These are phyloP conservation scores for Perizoma flavofasciatum DNA, from an alignment of 2,888 invertebrate species.

Conservation along the genomic window DNA sequence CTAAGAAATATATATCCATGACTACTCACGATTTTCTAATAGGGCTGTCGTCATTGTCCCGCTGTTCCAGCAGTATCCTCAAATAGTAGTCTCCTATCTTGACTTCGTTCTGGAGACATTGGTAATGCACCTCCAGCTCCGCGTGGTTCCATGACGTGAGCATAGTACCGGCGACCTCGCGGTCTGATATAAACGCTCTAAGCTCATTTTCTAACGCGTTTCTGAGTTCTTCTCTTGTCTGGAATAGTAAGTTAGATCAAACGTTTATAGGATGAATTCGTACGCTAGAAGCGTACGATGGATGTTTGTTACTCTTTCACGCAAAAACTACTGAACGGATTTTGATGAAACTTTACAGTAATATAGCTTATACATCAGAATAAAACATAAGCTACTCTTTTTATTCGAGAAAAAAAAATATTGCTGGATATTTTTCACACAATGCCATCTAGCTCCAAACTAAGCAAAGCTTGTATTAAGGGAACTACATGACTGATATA, in stretches of 20 bases:
- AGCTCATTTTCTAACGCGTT: constrained; percentile 97
- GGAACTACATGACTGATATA: too few relatives aligned
- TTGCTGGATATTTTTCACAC: too few relatives aligned
- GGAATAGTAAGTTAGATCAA: not conserved
- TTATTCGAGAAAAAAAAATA: too few relatives aligned
- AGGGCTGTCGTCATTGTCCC: constrained; percentile 92
- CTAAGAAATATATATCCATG: not conserved
- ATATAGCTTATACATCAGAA: too few relatives aligned
- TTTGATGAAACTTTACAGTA: too few relatives aligned
- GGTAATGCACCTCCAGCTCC: constrained; percentile 97
- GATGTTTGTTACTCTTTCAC: too few relatives aligned
- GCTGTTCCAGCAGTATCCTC: constrained; percentile 95
- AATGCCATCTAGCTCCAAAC: too few relatives aligned
- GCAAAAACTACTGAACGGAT: too few relatives aligned
- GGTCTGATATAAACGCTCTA: constrained; percentile 93
- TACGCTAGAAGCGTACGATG: too few relatives aligned
- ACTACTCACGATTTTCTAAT: constrained; percentile 95
- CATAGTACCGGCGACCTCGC: constrained; percentile 93
- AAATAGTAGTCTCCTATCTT: constrained; percentile 99
- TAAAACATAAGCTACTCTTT: too few relatives aligned
- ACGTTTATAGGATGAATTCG: too few relatives aligned
- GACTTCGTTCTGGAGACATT: constrained; percentile 97
- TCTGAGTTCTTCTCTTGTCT: constrained; percentile 97
- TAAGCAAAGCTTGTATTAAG: too few relatives aligned
- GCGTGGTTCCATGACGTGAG: constrained; percentile 99